phyloP scores from a whole-genome alignment of 2,888 invertebrate genomes.

The Drosophila mimetica region DNA sequence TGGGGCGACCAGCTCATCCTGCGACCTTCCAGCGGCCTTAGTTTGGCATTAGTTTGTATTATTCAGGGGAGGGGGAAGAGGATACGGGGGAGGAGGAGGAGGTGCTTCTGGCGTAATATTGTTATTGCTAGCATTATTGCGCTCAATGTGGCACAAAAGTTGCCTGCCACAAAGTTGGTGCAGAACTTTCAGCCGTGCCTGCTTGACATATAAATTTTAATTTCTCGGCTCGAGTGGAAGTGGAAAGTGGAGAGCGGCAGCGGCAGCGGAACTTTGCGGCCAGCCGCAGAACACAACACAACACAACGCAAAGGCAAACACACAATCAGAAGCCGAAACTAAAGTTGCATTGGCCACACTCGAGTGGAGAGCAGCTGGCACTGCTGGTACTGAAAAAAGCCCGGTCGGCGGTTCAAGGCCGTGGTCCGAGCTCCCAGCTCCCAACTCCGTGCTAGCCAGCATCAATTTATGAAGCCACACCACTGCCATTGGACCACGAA shows the following conservation, averaged over 20 bases:
- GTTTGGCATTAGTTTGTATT: conserved; percentile 71
- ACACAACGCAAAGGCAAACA: conserved; percentile 20
- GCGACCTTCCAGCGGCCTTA: conserved; percentile 52
- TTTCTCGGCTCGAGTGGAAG: conserved; percentile 44
- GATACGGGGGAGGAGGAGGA: conserved; percentile 1
- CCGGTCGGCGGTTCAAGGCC: conserved; percentile 43
- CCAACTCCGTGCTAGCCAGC: conserved; percentile 8
- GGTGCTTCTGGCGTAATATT: conserved; percentile 48
- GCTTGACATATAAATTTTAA: conserved; percentile 66
- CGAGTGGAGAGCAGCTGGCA: conserved; percentile 31
- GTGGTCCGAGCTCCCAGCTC: conserved; percentile 10
- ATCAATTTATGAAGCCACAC: conserved; percentile 47
- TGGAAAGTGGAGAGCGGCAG: neutral
- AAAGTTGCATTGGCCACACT: conserved; percentile 45
- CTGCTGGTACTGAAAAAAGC: conserved; percentile 22
- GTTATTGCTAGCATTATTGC: conserved; percentile 63
- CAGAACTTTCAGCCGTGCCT: conserved; percentile 54
- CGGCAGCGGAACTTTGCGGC: conserved; percentile 47
- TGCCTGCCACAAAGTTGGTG: conserved; percentile 57
- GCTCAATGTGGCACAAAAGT: conserved; percentile 64
- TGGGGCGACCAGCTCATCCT: conserved; percentile 30
- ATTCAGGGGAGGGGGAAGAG: conserved; percentile 33
- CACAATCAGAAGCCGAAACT: conserved; percentile 38
- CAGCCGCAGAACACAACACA: conserved; percentile 36
- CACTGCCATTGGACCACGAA: neutral